Evolutionary conservation across 2,113 vertebrate genomes (phyloP).

Genomic region (Halichoeres trimaculatus): DNA sequence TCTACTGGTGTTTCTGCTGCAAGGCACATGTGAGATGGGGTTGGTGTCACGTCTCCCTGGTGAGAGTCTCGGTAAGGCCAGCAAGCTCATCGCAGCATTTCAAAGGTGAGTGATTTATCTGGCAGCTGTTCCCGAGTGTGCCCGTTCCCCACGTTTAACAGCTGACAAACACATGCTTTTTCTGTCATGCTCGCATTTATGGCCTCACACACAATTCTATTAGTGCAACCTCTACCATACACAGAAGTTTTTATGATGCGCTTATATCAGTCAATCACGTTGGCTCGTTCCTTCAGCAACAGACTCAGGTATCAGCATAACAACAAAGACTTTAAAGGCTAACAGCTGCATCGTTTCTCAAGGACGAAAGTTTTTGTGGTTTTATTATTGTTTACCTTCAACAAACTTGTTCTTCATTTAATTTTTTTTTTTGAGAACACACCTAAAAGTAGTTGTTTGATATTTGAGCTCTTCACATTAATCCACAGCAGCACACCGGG

Average conservation of each 20-base stretch:
- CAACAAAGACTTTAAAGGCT: slow-evolving; percentile 5
- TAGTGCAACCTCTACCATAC: slow-evolving; percentile 68
- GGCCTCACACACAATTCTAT: slow-evolving; percentile 75
- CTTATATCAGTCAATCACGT: slow-evolving; percentile 68
- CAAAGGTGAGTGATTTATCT: slow-evolving; percentile 81
- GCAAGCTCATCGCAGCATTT: slow-evolving; percentile 64
- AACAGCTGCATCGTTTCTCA: slow-evolving; percentile 34
- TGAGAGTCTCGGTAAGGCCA: slow-evolving; percentile 48
- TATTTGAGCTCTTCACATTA: slow-evolving; percentile 77
- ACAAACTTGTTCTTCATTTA: neutral
- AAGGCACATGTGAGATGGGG: slow-evolving; percentile 11
- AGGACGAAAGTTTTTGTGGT: slow-evolving; percentile 39
- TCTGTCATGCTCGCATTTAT: slow-evolving; percentile 74
- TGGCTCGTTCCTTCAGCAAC: slow-evolving; percentile 20
- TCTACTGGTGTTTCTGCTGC: slow-evolving; percentile 3
- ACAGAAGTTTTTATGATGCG: slow-evolving; percentile 69
- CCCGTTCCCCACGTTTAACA: slow-evolving; percentile 67
- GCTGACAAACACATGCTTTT: slow-evolving; percentile 79
- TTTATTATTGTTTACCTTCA: slow-evolving; percentile 32
- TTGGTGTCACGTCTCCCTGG: slow-evolving; percentile 25
- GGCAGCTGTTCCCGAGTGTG: slow-evolving; percentile 76
- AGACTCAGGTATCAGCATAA: neutral
- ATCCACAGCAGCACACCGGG: slow-evolving; percentile 68
- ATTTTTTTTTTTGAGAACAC: slow-evolving; percentile 12
- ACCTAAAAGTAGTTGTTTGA: slow-evolving; percentile 64